Evolutionary conservation across 2,797 vertebrate genomes (phyloP), one percentile per base, ranked within the genome.

Genomic region (Chiroxiphia lanceolata): DNA sequence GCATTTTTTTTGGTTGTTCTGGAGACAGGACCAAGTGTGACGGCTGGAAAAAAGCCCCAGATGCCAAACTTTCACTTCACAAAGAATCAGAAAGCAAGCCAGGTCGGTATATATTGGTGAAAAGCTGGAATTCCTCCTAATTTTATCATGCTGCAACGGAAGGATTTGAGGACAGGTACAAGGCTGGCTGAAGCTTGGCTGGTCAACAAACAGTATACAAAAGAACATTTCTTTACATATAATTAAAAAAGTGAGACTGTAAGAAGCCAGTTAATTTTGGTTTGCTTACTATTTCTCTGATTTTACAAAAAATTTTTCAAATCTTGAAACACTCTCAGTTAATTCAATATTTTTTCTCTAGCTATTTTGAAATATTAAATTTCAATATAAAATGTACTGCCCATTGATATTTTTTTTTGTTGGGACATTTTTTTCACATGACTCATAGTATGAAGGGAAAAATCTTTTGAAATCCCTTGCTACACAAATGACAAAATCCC

Each of bases 351-450:
- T 69, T 61, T 44, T 86, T 89, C 38, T 68, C 33, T 40, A 76
- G 40, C 53, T 85, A 59, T 83, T 95, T 71, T 78, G 31, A 81
- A 71, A 89, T 87, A 63, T 33, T 25, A 42, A n/a, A 87, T 88
- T 85, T 92, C 13, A 57, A 82, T 57, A 83, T 50, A 51, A 79
- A 80, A 72, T 15, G 63, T 25, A 72, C 40, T 42, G 25, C 56
- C 59, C 65, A 61, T 13, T 22, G 29, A 67, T 34, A 71, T 87
- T 91, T 89, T 91, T 91, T 85, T 56, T 72, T n/a, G 54, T 64
- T 47, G 36, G 89, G 87, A 82, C 7, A 18, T 93, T 83, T 83
- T 75, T 95, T 91, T 92, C 63, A 34, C 34, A 89, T 90, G 85
- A 96, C 67, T 94, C 90, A 85, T 3, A 51, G 23, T 27, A 86